Percentiles rank a stretch among this genome's conserved stretches.
Conservation (phyloP, 2,888 invertebrate genomes). For the Tuberolachnus salignus region DNA sequence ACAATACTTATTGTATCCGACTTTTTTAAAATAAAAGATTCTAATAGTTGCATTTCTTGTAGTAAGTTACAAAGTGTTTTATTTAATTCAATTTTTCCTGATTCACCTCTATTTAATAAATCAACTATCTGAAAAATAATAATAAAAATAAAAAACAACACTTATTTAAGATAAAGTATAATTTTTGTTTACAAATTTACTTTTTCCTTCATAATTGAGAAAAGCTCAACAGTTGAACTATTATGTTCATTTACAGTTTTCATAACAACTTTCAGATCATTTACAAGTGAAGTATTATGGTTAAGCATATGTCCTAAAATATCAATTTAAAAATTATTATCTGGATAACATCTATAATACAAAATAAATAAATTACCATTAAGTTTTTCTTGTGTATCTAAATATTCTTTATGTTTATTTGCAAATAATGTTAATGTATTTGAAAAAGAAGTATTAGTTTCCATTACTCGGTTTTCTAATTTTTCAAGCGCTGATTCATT, state of each 20-base stretch:
- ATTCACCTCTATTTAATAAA: conserved; percentile 9
- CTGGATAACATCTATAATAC: neutral
- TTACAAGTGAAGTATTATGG: conserved; percentile 24
- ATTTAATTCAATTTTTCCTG: conserved; percentile 14
- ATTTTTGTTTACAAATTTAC: conserved; percentile 24
- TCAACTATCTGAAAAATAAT: conserved; percentile 29
- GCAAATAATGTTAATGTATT: conserved; percentile 47
- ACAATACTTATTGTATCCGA: conserved; percentile 42
- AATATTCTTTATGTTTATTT: conserved; percentile 48
- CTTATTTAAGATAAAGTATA: neutral
- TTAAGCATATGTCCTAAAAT: conserved; percentile 37
- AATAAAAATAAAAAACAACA: neutral
- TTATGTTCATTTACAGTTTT: conserved; percentile 20
- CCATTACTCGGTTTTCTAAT: conserved; percentile 24
- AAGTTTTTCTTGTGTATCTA: conserved; percentile 38
- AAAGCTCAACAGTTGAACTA: conserved; percentile 19
- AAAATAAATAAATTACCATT: conserved; percentile 26
- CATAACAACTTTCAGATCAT: conserved; percentile 25
- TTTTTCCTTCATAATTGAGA: conserved; percentile 31
- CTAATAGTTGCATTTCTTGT: conserved; percentile 20
- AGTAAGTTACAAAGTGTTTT: conserved; percentile 17
- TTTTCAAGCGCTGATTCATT: conserved; percentile 39
- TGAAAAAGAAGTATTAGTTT: conserved; percentile 48
- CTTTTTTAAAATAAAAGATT: conserved; percentile 30
- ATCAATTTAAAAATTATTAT: neutral